A percentile compares a stretch with the other conserved stretches of the same genome.
Conservation (phyloP, 1,140 invertebrate species). For the Calycopis cecrops region DNA sequence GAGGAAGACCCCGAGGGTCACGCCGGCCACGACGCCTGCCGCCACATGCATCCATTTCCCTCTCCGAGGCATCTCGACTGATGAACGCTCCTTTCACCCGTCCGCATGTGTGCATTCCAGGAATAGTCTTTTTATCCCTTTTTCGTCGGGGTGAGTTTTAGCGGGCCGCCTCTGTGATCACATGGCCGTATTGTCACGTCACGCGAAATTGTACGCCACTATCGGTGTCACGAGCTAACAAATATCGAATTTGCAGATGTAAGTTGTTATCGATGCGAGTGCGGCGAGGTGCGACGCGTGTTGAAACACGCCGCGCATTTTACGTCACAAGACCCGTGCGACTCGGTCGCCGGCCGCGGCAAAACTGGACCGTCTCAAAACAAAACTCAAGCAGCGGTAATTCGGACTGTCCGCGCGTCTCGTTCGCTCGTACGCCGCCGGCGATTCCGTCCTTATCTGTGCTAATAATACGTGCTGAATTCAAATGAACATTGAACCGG, state of each 20-base stretch:
- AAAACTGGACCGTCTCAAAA: conserved; percentile 49
- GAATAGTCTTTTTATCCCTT: conserved; percentile 63
- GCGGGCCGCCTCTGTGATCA: conserved; percentile 54
- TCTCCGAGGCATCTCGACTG: conserved; percentile 60
- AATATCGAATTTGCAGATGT: conserved; percentile 58
- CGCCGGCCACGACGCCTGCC: conserved; percentile 59
- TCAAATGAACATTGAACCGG: conserved; percentile 57
- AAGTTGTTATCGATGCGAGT: conserved; percentile 48
- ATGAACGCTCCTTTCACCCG: conserved; percentile 46
- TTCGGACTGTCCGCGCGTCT: conserved; percentile 45
- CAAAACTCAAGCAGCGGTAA: conserved; percentile 62
- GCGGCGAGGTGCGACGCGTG: conserved; percentile 51
- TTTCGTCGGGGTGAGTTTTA: conserved; percentile 59
- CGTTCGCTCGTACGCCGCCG: conserved; percentile 17
- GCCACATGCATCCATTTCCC: conserved; percentile 66
- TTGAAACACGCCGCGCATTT: conserved; percentile 55
- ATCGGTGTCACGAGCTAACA: conserved; percentile 56
- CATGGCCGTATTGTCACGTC: conserved; percentile 50
- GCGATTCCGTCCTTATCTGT: conserved; percentile 32
- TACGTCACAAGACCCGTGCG: conserved; percentile 32
- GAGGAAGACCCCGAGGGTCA: conserved; percentile 58
- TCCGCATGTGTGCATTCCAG: conserved; percentile 65
- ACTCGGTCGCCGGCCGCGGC: conserved; percentile 48
- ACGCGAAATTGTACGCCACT: conserved; percentile 48
- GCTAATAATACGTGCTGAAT: conserved; percentile 43